Conservation (phyloP, 2,888 invertebrate genomes). For the Patella caerulea region DNA sequence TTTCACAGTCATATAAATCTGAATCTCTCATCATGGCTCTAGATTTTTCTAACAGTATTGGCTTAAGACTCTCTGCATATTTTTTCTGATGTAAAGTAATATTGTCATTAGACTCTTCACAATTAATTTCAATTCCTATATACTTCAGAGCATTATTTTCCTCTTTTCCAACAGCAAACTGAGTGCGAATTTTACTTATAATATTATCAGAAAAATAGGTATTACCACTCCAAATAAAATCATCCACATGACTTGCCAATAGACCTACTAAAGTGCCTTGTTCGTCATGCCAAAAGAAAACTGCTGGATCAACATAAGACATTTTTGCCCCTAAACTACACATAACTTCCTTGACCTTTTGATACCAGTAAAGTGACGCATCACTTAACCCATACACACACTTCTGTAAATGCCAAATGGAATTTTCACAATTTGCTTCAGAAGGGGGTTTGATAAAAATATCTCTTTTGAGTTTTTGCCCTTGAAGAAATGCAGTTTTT, state of each 20-base stretch:
- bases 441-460: neutral
- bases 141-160: conserved; percentile 16
- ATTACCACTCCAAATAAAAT: conserved; percentile 20
- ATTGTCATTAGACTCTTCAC: neutral
- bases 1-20: conserved; percentile 2
- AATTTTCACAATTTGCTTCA: conserved; percentile 6
- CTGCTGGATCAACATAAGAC: conserved; percentile 8
- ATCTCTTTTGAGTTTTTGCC: neutral
- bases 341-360: neutral
- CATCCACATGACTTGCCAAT: conserved; percentile 29
- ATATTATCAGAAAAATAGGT: conserved; percentile 15
- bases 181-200: conserved; percentile 17
- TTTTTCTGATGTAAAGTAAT: neutral
- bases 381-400: conserved; percentile 9
- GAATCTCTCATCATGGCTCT: neutral
- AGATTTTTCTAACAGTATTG: neutral
- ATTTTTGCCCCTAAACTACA: neutral
- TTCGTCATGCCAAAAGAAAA: conserved; percentile 16
- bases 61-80: conserved; percentile 3
- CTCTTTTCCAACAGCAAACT: conserved; percentile 21
- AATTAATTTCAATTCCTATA: conserved; percentile 18
- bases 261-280: conserved; percentile 10
- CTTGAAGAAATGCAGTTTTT: conserved; percentile 23
- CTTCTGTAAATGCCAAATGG: neutral
- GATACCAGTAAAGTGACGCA: neutral